These are phyloP conservation scores for Chiroxiphia lanceolata DNA, from an alignment of 2,797 vertebrate genomes.

Conservation along the genomic window DNA sequence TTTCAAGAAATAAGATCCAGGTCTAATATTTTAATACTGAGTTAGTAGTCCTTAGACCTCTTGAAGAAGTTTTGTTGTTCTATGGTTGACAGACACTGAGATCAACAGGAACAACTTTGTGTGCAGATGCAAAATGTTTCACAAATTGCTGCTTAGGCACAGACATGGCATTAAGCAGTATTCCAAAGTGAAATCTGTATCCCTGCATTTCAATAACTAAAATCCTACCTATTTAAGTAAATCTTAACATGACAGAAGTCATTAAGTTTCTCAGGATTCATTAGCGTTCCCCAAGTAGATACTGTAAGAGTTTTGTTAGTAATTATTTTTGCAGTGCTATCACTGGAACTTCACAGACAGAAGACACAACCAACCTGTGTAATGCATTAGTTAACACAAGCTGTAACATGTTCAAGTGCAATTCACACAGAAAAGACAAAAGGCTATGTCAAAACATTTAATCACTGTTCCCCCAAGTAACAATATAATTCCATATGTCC, in stretches of 20 bases:
- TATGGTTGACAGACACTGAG: background rate
- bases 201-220: background rate
- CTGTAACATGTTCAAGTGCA: slow-evolving; percentile 14
- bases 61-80: background rate
- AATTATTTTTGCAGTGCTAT: slow-evolving; percentile 1
- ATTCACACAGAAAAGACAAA: slow-evolving; percentile 40
- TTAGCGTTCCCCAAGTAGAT: background rate
- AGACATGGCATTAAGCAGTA: background rate
- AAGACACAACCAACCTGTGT: background rate
- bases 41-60: background rate
- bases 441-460: slow-evolving; percentile 18
- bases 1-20: background rate
- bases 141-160: background rate
- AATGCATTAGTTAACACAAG: slow-evolving; percentile 7
- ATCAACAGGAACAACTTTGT: background rate
- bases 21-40: background rate
- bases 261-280: background rate
- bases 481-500: slow-evolving; percentile 11
- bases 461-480: slow-evolving; percentile 14
- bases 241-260: background rate
- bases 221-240: background rate
- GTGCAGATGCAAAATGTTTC: background rate
- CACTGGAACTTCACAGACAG: background rate
- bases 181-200: background rate
- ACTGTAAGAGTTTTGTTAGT: background rate